phyloP scores from a whole-genome alignment of 2,888 invertebrate species.

The Athalia circularis region DNA sequence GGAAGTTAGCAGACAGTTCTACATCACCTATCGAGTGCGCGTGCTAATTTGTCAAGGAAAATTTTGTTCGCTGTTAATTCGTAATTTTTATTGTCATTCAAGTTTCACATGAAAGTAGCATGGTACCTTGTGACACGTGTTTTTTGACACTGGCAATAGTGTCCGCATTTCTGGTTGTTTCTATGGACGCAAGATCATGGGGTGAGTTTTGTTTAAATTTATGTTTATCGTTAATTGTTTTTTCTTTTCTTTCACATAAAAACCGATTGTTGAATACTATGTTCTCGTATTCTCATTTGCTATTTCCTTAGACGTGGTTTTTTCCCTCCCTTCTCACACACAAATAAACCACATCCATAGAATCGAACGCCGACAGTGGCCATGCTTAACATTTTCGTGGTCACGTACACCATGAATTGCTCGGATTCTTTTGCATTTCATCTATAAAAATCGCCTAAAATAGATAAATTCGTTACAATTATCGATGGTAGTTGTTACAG shows the following conservation, averaged over 20 bases:
- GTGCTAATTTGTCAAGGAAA: not conserved
- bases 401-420: constrained; percentile 32
- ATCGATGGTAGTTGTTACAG: not conserved
- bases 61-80: not conserved
- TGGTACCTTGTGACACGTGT: constrained; percentile 58
- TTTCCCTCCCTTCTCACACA: not conserved
- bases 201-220: constrained; percentile 60
- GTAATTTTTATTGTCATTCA: constrained; percentile 8
- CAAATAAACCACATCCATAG: not conserved
- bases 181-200: constrained; percentile 64
- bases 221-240: not conserved
- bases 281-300: not conserved
- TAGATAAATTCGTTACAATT: not conserved
- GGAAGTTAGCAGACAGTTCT: constrained; percentile 17
- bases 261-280: constrained; percentile 17
- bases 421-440: not conserved
- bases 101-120: constrained; percentile 47
- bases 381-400: constrained; percentile 32
- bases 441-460: constrained; percentile 20
- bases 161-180: constrained; percentile 52
- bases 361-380: constrained; percentile 18
- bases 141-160: constrained; percentile 50
- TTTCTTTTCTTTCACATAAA: not conserved
- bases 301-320: no score
- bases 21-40: constrained; percentile 38